Evolutionary conservation across 2,888 invertebrate genomes (phyloP).

Genomic region (Neria commutata): DNA sequence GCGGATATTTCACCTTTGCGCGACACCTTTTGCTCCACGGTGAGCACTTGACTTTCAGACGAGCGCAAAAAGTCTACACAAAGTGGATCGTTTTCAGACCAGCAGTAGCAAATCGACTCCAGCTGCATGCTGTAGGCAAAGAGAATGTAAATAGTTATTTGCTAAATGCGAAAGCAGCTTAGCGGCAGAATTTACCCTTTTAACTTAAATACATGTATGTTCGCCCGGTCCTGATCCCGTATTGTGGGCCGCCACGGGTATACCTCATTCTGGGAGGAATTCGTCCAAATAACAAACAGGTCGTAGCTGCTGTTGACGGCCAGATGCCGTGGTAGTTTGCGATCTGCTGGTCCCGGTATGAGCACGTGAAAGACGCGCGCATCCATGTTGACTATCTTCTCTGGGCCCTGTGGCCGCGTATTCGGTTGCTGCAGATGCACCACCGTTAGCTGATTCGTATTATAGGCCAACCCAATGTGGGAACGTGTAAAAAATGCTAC

Average conservation of each 20-base stretch:
- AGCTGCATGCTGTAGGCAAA: slow-evolving; percentile 68
- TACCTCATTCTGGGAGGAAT: slow-evolving; percentile 81
- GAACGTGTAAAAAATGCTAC: slow-evolving; percentile 71
- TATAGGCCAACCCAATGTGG: slow-evolving; percentile 73
- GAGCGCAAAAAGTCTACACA: slow-evolving; percentile 77
- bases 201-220: slow-evolving; percentile 81
- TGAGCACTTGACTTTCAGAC: slow-evolving; percentile 73
- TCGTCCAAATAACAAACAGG: slow-evolving; percentile 82
- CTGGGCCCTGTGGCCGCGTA: slow-evolving; percentile 64
- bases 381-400: slow-evolving; percentile 72
- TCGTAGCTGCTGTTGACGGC: slow-evolving; percentile 59
- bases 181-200: slow-evolving; percentile 66
- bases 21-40: slow-evolving; percentile 82
- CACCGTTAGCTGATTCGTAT: slow-evolving; percentile 72
- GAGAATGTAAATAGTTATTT: slow-evolving; percentile 9
- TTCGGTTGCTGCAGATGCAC: slow-evolving; percentile 70
- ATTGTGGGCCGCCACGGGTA: slow-evolving; percentile 91
- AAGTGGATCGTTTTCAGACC: slow-evolving; percentile 88
- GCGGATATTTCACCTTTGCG: slow-evolving; percentile 74
- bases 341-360: slow-evolving; percentile 57
- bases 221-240: slow-evolving; percentile 84
- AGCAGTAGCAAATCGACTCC: slow-evolving; percentile 78
- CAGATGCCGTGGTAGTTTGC: slow-evolving; percentile 56
- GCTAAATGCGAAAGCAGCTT: slow-evolving; percentile 16
- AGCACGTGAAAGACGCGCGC: slow-evolving; percentile 67